Base-by-base conservation (phyloP, 2,797 vertebrate species). In the Merluccius polli region DNA sequence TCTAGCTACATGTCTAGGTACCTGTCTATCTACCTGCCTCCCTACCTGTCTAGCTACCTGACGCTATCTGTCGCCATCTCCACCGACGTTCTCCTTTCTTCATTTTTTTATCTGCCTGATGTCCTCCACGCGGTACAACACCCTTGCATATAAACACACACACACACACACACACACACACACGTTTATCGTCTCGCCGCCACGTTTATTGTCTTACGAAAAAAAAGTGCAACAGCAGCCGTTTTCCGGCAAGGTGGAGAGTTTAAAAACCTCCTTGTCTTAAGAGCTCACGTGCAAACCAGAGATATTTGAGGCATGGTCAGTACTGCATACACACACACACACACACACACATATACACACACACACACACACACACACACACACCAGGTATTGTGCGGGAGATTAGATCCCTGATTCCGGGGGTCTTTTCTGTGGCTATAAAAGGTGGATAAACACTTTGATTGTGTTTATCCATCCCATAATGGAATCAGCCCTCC, bases 391-490 rank as follows among this genome's bases (percentile, higher is more conserved):
- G 84, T 86, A 88, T 84, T 86, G 89, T 87, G 85, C 82, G 82
- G 82, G 77, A 91, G 90, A 93, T 93, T 90, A 90, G 82, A 87
- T 78, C 74, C 81, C 52, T 83, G 87, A 84, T 88, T 85, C 82
- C 65, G 31, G 89, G 88, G 84, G 82, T 87, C 84, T 88, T 89
- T 87, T 88, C 85, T 82, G 78, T 77, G 82, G 81, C 85, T 89
- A 87, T 88, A 86, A 87, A 91, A 90, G 84, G 89, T 89, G 89
- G 90, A 91, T 90, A 88, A 90, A 92, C 77, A 88, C 87, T 90
- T 90, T 89, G 86, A 90, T 90, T 91, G 90, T 87, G 87, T 91
- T 91, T 89, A 90, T 93, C 89, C 87, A 87, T 87, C 86, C 87
- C 87, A 86, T 90, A 91, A 91, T 91, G 87, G 86, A 89, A 90